Conservation (phyloP, 2,888 invertebrate genomes). For the Poecilobothrus nobilitatus region DNA sequence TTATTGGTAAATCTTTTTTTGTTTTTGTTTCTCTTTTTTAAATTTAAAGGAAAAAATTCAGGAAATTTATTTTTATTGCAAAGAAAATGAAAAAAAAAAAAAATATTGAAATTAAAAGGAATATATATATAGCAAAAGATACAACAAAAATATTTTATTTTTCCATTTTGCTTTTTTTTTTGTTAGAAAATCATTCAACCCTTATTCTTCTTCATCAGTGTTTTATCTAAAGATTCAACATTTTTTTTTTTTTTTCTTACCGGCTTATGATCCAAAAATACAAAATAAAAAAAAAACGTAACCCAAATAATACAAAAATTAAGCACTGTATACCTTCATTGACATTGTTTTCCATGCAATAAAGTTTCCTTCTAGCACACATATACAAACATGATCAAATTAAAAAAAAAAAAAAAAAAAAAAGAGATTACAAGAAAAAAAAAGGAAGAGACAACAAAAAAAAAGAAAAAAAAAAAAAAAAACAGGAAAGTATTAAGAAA, state of each 20-base stretch:
- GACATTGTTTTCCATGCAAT: conserved; percentile 3
- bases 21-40: neutral
- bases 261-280: neutral
- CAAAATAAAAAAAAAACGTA: neutral
- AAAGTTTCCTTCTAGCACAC: neutral
- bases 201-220: neutral
- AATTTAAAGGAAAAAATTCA: too few relatives aligned
- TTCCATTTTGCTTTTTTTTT: neutral
- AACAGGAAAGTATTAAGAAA: neutral
- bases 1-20: neutral
- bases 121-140: neutral
- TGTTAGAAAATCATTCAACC: neutral
- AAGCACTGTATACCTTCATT: neutral
- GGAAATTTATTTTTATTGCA: too few relatives aligned
- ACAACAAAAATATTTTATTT: too few relatives aligned
- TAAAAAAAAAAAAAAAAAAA: neutral
- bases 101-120: neutral
- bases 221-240: neutral
- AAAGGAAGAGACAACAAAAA: neutral
- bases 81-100: neutral
- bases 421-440: too few relatives aligned
- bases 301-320: conserved; percentile 3
- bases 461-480: neutral
- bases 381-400: neutral
- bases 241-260: neutral